Evolutionary conservation across 1,140 invertebrate genomes (phyloP), one percentile per base, ranked within the genome.

Genomic region (Trialeurodes vaporariorum): DNA sequence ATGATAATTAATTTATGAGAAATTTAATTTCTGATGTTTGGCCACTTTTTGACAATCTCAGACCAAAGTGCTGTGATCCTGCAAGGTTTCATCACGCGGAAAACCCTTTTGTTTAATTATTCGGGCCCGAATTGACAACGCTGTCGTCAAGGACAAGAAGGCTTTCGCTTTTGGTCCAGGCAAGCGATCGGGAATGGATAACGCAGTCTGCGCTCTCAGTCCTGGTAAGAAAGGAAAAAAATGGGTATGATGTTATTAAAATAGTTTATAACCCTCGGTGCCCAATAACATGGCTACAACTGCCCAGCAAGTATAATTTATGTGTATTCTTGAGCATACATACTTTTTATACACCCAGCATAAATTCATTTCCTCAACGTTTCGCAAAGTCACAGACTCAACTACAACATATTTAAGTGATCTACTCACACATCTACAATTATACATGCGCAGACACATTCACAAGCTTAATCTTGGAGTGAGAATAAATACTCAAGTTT

Each of bases 241-340:
- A n/a, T n/a, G n/a, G 34, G 34, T 49, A 49, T 49, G 34, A 49
- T 49, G 34, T 49, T 49, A 49, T 49, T 49, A 49, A 49, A 49
- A 49, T 49, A 49, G 34, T 49, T 49, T 49, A 49, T 49, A 49
- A 49, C 34, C 34, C 34, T 5, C 34, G 34, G 5, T 49, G 34
- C 34, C 34, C 34, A 49, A 49, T 49, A 49, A 49, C 34, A 49
- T 49, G 34, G 5, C 34, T 17, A 49, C 34, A 49, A 49, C 34
- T 49, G 34, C 34, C 34, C 34, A 5, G 34, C n/a, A 49, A 5
- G 34, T 49, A 49, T 49, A 49, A 49, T 49, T 49, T 49, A 49
- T 49, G 34, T 49, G 17, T 49, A 49, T 49, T 17, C 34, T 17
- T 49, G 34, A 9, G 5, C 34, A 49, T 49, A 49, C 34, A 49